These are phyloP conservation scores for Macropis europaea DNA, from an alignment of 2,888 invertebrate species.

Conservation along the genomic window DNA sequence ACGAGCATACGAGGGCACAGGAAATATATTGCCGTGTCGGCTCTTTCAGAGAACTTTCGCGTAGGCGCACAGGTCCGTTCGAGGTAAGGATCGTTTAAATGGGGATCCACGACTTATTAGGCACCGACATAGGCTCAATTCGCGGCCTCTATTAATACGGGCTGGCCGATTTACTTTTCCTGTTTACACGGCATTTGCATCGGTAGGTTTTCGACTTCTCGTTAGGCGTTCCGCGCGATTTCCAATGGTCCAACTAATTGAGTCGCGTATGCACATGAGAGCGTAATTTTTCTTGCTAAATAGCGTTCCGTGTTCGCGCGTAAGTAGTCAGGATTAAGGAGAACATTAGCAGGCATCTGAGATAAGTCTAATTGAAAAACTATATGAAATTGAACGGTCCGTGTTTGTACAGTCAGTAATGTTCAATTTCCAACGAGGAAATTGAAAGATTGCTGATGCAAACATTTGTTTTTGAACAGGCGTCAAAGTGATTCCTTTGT, in stretches of 20 bases:
- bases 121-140: conserved; percentile 69
- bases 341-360: too few relatives aligned
- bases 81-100: conserved; percentile 56
- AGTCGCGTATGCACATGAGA: too few relatives aligned
- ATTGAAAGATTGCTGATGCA: too few relatives aligned
- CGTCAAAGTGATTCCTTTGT: too few relatives aligned
- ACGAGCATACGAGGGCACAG: conserved; percentile 59
- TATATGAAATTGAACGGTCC: too few relatives aligned
- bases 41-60: conserved; percentile 68
- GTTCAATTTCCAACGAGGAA: too few relatives aligned
- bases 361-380: too few relatives aligned
- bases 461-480: too few relatives aligned
- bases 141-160: conserved; percentile 61
- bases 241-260: conserved; percentile 9
- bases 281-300: too few relatives aligned
- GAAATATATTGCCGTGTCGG: conserved; percentile 69
- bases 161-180: conserved; percentile 34
- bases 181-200: conserved; percentile 22
- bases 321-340: too few relatives aligned
- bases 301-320: not conserved
- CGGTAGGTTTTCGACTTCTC: conserved; percentile 8
- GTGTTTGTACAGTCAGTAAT: too few relatives aligned
- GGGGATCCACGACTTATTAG: conserved; percentile 73
- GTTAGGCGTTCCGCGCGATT: conserved; percentile 4
- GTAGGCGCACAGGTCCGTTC: conserved; percentile 65